Evolutionary conservation across 1,140 invertebrate genomes (phyloP), one percentile per base, ranked within the genome.

Genomic region (Arctopsyche grandis): DNA sequence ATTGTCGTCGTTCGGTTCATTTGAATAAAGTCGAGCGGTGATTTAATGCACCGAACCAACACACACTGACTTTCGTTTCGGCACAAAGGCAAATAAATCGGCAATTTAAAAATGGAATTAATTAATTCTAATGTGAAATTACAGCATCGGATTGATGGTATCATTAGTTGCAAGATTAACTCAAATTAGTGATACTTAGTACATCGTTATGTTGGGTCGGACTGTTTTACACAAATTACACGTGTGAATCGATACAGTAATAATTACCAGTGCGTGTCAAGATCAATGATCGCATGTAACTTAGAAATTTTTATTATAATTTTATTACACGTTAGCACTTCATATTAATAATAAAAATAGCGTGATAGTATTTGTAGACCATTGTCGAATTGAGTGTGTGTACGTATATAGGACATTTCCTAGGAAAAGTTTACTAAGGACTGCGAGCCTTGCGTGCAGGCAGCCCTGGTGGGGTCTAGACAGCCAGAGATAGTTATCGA

Each of bases 401-500:
- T n/a, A 19, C 10, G 24, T 24, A 66, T 66, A 26, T 22, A 60
- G 58, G 21, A 24, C 24, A 26, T 5, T 24, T 66, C 24, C 63
- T n/a, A 12, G 63, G 63, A 66, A 66, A 26, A 52, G 10, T 52
- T 66, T 26, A 9, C 10, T 12, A 66, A 22, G 63, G 63, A 66
- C 24, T 19, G 56, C 56, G 21, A 26, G 10, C 24, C 21, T 66
- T 16, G 74, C 56, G 52, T 63, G 74, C 24, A 1, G 43, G 26
- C n/a, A 46, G 26, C 74, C 74, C 74, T 63, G 58, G 29, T 38
- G 29, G 29, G 24, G 74, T 76, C 26, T 76, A 76, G 74, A 76
- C 74, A 63, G 74, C 29, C 24, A 73, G 69, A 81, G 78, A 81
- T 81, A 77, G 74, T 79, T 82, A 82, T 82, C 81, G 70, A 79